Percentiles rank a stretch among this genome's conserved stretches.
Evolutionary conservation across 1,140 invertebrate genomes (phyloP).

Genomic region (Agraylea sexmaculata): DNA sequence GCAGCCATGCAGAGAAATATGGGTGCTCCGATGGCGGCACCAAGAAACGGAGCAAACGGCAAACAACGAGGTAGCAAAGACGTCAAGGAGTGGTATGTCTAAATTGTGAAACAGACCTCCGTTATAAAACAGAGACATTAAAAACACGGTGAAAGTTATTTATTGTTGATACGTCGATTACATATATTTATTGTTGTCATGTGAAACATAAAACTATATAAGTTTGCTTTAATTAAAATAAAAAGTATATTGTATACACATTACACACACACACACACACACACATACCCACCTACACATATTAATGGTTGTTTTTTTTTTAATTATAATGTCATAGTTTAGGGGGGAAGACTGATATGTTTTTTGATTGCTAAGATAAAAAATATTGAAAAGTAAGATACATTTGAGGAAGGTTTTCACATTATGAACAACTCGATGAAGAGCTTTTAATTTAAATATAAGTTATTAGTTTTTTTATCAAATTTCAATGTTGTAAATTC

Average conservation of each 20-base stretch:
- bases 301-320: no score
- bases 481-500: no score
- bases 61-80: constrained; percentile 75
- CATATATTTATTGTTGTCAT: background rate
- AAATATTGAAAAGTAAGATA: no score
- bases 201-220: background rate
- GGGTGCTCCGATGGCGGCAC: constrained; percentile 25
- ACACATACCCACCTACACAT: no score
- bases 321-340: no score
- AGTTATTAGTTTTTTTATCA: no score
- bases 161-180: background rate
- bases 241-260: background rate
- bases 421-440: no score
- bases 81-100: constrained; percentile 91
- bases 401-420: no score
- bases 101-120: constrained; percentile 20
- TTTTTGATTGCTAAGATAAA: no score
- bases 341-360: no score
- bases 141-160: background rate
- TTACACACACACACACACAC: background rate
- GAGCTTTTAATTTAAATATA: no score
- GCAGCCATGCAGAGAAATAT: constrained; percentile 17
- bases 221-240: background rate
- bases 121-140: background rate
- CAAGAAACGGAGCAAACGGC: constrained; percentile 40